Conservation (phyloP, 1,140 invertebrate species). For the Pristionchus pacificus region DNA sequence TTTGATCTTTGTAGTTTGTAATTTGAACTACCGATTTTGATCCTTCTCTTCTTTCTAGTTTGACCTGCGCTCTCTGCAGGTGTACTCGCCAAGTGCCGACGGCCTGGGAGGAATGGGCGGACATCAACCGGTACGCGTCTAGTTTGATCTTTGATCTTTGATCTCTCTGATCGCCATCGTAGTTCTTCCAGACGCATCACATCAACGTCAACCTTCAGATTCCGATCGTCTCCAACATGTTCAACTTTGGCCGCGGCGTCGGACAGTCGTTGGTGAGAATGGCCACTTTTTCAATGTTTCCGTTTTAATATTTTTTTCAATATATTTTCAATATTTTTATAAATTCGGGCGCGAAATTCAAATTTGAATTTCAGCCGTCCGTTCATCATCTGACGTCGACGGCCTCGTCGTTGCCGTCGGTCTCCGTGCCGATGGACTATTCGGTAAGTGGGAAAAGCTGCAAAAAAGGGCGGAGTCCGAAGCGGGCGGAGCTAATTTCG, state of each 20-base stretch:
- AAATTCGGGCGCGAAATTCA: not conserved
- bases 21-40: too few relatives aligned
- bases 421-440: conserved; percentile 27
- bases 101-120: too few relatives aligned
- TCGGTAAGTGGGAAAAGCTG: not conserved
- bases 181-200: not conserved
- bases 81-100: too few relatives aligned
- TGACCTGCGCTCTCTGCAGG: too few relatives aligned
- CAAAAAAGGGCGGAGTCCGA: not conserved
- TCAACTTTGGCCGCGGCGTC: conserved; percentile 6
- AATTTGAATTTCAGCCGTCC: conserved; percentile 19
- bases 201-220: conserved; percentile 12
- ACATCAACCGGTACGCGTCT: too few relatives aligned
- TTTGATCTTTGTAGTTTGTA: not conserved
- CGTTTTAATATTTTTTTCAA: too few relatives aligned
- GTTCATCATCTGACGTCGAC: conserved; percentile 27
- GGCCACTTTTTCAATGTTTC: not conserved
- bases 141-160: too few relatives aligned
- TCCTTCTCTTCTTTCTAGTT: conserved; percentile 1
- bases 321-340: not conserved
- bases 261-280: conserved; percentile 4
- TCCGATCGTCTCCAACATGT: conserved; percentile 6
- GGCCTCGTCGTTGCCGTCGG: conserved; percentile 24
- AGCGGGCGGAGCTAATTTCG: not conserved
- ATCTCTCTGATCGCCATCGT: too few relatives aligned